Conservation (phyloP, 2,113 vertebrate species). For the Echinops telfairi region DNA sequence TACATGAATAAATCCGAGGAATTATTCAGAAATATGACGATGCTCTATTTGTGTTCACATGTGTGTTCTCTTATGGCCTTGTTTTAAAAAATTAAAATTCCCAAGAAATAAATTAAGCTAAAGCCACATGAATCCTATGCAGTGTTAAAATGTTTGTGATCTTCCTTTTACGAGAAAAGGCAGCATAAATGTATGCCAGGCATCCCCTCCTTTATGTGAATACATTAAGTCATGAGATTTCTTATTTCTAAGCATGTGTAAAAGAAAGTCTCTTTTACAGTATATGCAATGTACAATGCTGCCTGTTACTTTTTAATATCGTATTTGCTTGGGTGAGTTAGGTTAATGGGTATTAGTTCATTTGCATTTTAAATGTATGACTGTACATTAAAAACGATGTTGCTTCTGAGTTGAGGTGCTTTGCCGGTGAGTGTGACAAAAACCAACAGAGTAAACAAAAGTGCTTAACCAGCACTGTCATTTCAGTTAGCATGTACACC, state of each 20-base stretch:
- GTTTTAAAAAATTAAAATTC: constrained; percentile 18
- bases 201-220: background rate
- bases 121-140: background rate
- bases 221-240: background rate
- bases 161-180: background rate
- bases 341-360: background rate
- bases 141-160: background rate
- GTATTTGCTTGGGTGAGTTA: background rate
- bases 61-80: background rate
- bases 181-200: background rate
- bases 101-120: background rate
- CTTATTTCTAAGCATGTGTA: background rate
- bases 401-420: constrained; percentile 26
- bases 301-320: background rate
- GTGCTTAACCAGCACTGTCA: constrained; percentile 25
- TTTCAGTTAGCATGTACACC: constrained; percentile 36
- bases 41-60: background rate
- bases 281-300: background rate
- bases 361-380: constrained; percentile 19
- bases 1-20: background rate
- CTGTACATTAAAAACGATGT: background rate
- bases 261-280: constrained; percentile 12
- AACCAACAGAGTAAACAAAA: background rate
- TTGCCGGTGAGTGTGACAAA: constrained; percentile 1
- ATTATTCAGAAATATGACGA: background rate